Base-by-base conservation (phyloP, 2,888 invertebrate species). In the Chymomyza fuscimana region DNA sequence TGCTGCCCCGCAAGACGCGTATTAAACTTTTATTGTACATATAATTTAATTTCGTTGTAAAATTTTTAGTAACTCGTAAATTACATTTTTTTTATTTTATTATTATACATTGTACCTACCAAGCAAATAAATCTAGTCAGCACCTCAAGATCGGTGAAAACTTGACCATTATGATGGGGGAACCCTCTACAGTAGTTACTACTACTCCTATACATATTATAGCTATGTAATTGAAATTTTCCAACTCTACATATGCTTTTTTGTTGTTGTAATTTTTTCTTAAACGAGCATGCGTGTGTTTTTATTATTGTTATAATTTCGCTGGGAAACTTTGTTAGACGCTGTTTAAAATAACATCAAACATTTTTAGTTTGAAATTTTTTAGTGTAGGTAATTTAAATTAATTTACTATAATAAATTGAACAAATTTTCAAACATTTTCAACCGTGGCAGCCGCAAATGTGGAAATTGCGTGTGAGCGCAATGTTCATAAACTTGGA, bases 11-110 rank as follows among this genome's bases (percentile, higher is more conserved):
- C 32, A 32, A 32, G 54, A 19, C 9, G 54, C 19, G 40, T 54
- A 22, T 54, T 16, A 54, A 50, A 50, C 22, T 54, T 59, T 58
- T 19, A 0, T 16, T 29, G 5, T 61, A 36, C 6, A 61, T n/a
- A 36, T 61, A 16, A 36, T 40, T 22, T 54, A 19, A 69, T 51
- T 54, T 65, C 68, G 59, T 76, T 77, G 81, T 80, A 80, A 85
- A 85, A 79, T 85, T 79, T 75, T 72, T 85, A 82, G 79, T 74
- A 82, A 85, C 82, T 82, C 80, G 72, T 73, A 70, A 67, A 67
- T 69, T 72, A 73, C 12, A 72, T 79, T 79, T 74, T 65, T 67
- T 68, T 65, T 67, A 29, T 65, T 59, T 73, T 70, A 19, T 64
- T 65, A 56, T 72, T 46, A 25, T 25, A 25, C 25, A 25, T 25